Conservation (phyloP, 2,797 vertebrate species). For the Octomys mimax region DNA sequence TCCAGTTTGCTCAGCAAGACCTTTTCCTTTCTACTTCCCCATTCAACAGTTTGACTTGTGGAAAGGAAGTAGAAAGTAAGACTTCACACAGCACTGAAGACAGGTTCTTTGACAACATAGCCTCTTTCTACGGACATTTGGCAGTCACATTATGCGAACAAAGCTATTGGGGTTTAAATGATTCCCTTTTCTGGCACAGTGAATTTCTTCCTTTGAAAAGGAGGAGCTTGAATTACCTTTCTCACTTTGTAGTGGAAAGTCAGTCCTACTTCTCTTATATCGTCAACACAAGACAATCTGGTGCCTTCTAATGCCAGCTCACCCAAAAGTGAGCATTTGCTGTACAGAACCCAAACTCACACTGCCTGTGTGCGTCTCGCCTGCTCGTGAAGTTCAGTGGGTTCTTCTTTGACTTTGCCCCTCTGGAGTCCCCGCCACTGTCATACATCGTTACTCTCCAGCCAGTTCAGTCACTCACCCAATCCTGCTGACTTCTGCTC, state of each 20-base stretch:
- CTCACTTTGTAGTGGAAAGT: constrained; percentile 40
- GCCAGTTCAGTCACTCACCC: not conserved
- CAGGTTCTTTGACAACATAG: not conserved
- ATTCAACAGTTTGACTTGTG: not conserved
- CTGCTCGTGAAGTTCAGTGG: not conserved
- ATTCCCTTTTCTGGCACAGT: not conserved
- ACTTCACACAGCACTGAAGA: not conserved
- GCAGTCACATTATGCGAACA: not conserved
- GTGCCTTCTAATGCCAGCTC: not conserved
- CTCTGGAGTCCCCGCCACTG: not conserved
- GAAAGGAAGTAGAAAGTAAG: constrained; percentile 2
- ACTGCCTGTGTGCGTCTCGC: not conserved
- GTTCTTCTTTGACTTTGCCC: not conserved
- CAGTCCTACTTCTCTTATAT: constrained; percentile 25
- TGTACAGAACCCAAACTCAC: not conserved
- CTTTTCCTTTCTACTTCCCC: not conserved
- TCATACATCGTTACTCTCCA: too few relatives aligned
- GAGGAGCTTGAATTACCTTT: constrained; percentile 31
- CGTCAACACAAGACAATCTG: constrained; percentile 41
- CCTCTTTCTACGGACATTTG: not conserved
- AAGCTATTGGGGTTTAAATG: not conserved
- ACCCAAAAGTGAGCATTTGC: not conserved
- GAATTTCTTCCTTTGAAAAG: constrained; percentile 45
- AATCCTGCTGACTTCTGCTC: not conserved
- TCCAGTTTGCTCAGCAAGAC: not conserved